Base-by-base conservation (phyloP, 2,797 vertebrate genomes). In the Arctocebus calabarensis region DNA sequence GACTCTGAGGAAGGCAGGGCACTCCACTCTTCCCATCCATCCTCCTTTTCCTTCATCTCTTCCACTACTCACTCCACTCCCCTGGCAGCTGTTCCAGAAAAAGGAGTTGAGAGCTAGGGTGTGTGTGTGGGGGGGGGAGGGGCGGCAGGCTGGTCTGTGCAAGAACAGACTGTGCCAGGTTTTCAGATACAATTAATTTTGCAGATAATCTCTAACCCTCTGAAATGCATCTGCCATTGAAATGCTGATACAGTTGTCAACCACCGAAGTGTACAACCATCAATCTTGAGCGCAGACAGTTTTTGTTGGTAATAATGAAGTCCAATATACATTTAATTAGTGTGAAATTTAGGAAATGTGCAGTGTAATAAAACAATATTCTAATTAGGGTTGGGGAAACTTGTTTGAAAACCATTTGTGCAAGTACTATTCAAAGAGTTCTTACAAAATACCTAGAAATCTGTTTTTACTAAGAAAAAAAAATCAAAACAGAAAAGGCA, bases 311-410 rank as follows among this genome's bases (percentile, higher is more conserved):
- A 93, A 95, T 97, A 95, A 97, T 70, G 91, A 96, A 96, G 87
- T 88, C 96, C 92, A 91, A 96, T 94, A 96, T 91, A 96, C 22
- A 91, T 90, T 96, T 95, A 97, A 97, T 97, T 97, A 96, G 96
- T 52, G 43, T 90, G 93, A 87, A 89, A 96, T 96, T 97, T 95
- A 96, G 92, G 91, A 96, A 97, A 94, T 95, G 66, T 90, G 79
- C 77, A 75, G 37, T 59, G 81, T 94, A 94, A 96, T 96, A 95
- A 97, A 97, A 93, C 84, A 95, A 89, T 96, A 93, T 96, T 85
- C 93, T 94, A 96, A 97, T 96, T 93, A 92, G 52, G 78, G 77
- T 68, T 83, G 83, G 64, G 66, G 88, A 95, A 92, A 86, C 40
- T 74, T 89, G 74, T 93, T 85, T 94, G 92, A 94, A 92, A 88